phyloP scores from a whole-genome alignment of 2,888 invertebrate genomes.

The Clitarchus hookeri region DNA sequence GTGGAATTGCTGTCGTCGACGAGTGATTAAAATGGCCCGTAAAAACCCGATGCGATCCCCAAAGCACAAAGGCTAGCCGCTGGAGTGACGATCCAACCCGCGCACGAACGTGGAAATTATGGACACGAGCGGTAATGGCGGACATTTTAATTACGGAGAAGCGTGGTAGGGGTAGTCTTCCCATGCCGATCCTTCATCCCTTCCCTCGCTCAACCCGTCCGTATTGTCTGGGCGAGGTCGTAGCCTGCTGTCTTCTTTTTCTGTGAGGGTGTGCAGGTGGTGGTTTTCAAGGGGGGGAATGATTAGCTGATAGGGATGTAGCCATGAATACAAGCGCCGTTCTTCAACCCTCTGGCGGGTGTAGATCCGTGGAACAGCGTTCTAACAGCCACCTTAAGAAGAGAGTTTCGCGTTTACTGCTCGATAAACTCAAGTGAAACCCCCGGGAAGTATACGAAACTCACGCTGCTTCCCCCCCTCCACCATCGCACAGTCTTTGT shows the following conservation, averaged over 20 bases:
- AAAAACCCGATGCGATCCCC: not conserved
- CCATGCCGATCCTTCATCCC: not conserved
- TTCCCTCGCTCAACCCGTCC: not conserved
- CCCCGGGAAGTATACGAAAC: too few relatives aligned
- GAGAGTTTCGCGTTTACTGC: too few relatives aligned
- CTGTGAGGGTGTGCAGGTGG: not conserved
- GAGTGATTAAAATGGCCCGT: conserved; percentile 7
- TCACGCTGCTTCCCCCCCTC: too few relatives aligned
- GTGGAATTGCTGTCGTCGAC: not conserved
- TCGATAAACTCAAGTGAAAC: too few relatives aligned
- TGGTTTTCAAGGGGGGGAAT: not conserved
- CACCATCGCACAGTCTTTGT: too few relatives aligned
- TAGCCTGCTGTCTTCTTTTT: not conserved
- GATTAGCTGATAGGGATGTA: not conserved
- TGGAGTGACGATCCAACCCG: not conserved
- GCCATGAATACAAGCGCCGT: not conserved
- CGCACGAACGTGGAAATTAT: not conserved
- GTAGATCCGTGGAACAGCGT: not conserved
- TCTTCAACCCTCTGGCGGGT: not conserved
- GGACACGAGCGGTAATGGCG: not conserved
- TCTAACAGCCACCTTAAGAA: not conserved
- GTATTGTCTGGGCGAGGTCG: not conserved
- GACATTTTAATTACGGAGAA: not conserved
- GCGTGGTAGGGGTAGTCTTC: not conserved
- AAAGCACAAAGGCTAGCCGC: not conserved